Evolutionary conservation across 1,140 invertebrate species (phyloP).

Genomic region (Elysia chlorotica): DNA sequence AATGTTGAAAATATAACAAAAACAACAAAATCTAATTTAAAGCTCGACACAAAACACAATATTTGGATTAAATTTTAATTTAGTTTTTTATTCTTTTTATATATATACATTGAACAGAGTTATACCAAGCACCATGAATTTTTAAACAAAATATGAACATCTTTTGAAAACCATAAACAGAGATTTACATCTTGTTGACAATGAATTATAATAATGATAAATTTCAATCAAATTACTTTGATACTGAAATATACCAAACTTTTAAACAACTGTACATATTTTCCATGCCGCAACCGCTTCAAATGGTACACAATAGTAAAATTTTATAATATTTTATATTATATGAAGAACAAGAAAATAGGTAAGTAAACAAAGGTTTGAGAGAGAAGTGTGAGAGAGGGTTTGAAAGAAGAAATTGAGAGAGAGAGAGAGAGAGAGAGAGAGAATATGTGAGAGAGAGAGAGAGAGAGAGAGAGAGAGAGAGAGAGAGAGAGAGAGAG

Average conservation of each 20-base stretch:
- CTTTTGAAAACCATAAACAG: too few relatives aligned
- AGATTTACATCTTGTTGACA: too few relatives aligned
- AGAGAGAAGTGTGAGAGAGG: neutral
- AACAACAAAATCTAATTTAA: too few relatives aligned
- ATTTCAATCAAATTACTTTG: neutral
- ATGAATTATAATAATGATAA: neutral
- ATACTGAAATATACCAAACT: neutral
- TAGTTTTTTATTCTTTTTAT: too few relatives aligned
- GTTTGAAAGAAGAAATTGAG: neutral
- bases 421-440: neutral
- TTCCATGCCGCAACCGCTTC: neutral
- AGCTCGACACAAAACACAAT: too few relatives aligned
- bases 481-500: neutral
- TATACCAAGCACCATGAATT: too few relatives aligned
- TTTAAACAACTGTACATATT: neutral
- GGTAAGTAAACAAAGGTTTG: neutral
- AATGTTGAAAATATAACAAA: too few relatives aligned
- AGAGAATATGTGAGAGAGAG: neutral
- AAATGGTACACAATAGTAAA: neutral
- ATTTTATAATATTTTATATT: neutral
- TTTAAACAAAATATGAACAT: too few relatives aligned
- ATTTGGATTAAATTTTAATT: too few relatives aligned
- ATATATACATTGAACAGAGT: too few relatives aligned
- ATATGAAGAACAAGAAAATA: too few relatives aligned
- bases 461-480: neutral